These are phyloP conservation scores for Melikaiella ostensackeni DNA, from an alignment of 2,888 invertebrate species.

Conservation along the genomic window DNA sequence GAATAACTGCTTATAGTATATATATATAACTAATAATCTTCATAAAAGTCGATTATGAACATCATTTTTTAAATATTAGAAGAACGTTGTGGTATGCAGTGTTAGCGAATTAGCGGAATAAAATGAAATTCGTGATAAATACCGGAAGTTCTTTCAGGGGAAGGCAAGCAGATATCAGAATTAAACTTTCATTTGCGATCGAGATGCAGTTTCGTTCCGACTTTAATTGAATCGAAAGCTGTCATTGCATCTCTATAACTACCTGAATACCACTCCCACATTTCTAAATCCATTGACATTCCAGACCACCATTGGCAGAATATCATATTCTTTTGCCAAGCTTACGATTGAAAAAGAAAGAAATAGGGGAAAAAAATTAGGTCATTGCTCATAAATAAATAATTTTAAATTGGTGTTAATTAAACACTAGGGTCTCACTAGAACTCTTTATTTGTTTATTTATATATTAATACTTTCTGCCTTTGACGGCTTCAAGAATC, in stretches of 20 bases:
- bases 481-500: no score
- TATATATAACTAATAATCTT: background rate
- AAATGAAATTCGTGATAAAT: constrained; percentile 23
- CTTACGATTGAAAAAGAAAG: no score
- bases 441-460: no score
- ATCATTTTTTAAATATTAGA: background rate
- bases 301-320: background rate
- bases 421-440: no score
- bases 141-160: constrained; percentile 1
- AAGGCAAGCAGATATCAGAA: background rate
- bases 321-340: background rate
- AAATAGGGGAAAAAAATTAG: no score
- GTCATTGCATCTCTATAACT: constrained; percentile 37
- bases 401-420: no score
- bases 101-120: background rate
- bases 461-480: no score
- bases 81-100: no score
- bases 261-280: constrained; percentile 30
- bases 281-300: constrained; percentile 35
- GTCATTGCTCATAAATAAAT: no score
- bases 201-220: background rate
- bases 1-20: no score
- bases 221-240: constrained; percentile 34
- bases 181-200: constrained; percentile 24
- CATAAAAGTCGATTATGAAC: background rate